Percentiles rank a stretch among this genome's conserved stretches.
phyloP scores from a whole-genome alignment of 1,140 invertebrate species.

The Maconellicoccus hirsutus region DNA sequence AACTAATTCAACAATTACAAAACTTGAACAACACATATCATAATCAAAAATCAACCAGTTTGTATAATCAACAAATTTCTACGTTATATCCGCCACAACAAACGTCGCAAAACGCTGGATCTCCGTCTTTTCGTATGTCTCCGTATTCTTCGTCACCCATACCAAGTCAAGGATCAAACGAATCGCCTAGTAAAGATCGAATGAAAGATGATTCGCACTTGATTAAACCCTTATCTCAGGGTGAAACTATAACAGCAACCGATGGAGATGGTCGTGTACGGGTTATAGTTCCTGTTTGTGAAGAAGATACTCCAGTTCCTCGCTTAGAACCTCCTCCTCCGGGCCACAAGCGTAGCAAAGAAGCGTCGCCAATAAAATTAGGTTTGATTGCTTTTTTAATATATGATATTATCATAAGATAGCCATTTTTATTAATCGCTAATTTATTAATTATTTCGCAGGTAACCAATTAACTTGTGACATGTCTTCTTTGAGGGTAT shows the following conservation, averaged over 20 bases:
- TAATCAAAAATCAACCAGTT: slow-evolving; percentile 19
- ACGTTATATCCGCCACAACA: slow-evolving; percentile 30
- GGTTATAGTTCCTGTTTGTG: slow-evolving; percentile 38
- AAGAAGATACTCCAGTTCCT: slow-evolving; percentile 33
- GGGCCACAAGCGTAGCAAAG: slow-evolving; percentile 27
- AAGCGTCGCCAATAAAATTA: slow-evolving; percentile 18
- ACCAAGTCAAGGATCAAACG: slow-evolving; percentile 20
- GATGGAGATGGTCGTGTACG: slow-evolving; percentile 43
- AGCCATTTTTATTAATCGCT: background rate
- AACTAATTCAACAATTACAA: slow-evolving; percentile 45
- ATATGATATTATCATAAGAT: too few species aligned
- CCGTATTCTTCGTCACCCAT: slow-evolving; percentile 37
- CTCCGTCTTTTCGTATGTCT: slow-evolving; percentile 27
- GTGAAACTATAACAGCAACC: slow-evolving; percentile 45
- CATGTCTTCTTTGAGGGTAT: slow-evolving; percentile 25
- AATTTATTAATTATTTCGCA: background rate
- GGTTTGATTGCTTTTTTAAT: background rate
- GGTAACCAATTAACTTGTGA: slow-evolving; percentile 27
- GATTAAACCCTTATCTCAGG: slow-evolving; percentile 48
- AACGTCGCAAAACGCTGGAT: slow-evolving; percentile 31
- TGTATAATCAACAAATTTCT: slow-evolving; percentile 13
- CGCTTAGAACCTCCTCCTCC: slow-evolving; percentile 36
- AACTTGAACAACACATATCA: slow-evolving; percentile 35
- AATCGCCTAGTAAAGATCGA: slow-evolving; percentile 27
- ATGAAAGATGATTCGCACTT: slow-evolving; percentile 32